Evolutionary conservation across 2,113 vertebrate species (phyloP).

Genomic region (Sylvicapra grimmia): DNA sequence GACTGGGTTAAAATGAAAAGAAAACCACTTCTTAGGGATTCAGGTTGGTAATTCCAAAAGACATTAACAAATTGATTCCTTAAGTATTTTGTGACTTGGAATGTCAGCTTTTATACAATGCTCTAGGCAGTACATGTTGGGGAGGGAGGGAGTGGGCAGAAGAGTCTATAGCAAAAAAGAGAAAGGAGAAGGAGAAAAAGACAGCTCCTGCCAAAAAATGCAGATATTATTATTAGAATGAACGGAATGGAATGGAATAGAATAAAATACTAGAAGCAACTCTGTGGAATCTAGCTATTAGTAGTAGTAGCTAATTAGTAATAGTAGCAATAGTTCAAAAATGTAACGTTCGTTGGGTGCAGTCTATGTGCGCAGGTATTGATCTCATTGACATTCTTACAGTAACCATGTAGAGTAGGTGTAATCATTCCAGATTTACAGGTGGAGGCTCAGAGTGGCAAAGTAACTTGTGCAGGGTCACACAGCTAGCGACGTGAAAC

Average conservation of each 20-base stretch:
- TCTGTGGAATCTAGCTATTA: neutral
- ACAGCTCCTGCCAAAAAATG: neutral
- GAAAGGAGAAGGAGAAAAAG: neutral
- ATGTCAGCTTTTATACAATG: neutral
- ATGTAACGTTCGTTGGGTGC: neutral
- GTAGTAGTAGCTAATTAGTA: neutral
- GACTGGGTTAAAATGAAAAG: neutral
- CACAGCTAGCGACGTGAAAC: neutral
- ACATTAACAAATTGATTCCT: neutral
- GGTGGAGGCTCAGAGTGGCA: neutral
- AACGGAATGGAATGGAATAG: neutral
- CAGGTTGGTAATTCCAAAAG: neutral
- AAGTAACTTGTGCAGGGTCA: neutral
- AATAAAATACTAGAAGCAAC: too few species aligned
- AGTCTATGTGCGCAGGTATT: neutral
- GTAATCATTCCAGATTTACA: neutral
- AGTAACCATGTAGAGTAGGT: neutral
- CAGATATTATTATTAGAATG: neutral
- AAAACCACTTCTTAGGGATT: neutral
- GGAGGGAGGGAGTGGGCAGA: neutral
- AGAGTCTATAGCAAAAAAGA: neutral
- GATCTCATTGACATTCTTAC: neutral
- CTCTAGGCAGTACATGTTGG: neutral
- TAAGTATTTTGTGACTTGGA: neutral
- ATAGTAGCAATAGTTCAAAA: neutral